phyloP scores from a whole-genome alignment of 2,888 invertebrate species.

The Atherix ibis region DNA sequence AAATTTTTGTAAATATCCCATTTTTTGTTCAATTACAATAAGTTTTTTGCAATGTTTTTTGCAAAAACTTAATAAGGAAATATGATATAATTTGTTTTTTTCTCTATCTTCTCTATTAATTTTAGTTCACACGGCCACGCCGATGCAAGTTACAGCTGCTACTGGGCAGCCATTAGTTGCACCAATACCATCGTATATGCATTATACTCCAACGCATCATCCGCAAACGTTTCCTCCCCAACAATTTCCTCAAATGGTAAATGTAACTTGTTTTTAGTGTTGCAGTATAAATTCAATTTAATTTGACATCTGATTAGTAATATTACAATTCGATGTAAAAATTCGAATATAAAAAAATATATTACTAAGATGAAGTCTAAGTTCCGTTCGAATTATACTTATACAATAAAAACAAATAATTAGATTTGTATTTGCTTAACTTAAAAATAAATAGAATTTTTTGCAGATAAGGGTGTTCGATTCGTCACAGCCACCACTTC shows the following conservation, averaged over 20 bases:
- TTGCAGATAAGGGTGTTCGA: conserved; percentile 51
- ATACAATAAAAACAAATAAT: too few relatives aligned
- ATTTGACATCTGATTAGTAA: too few relatives aligned
- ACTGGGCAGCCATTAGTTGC: conserved; percentile 68
- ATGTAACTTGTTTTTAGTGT: too few relatives aligned
- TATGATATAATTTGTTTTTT: conserved; percentile 5
- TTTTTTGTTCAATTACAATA: too few relatives aligned
- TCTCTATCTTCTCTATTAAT: conserved; percentile 15
- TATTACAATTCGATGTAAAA: too few relatives aligned
- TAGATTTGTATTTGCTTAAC: too few relatives aligned
- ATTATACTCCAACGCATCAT: conserved; percentile 43
- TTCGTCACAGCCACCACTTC: conserved; percentile 38
- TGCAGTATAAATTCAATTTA: too few relatives aligned
- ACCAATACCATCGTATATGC: conserved; percentile 53
- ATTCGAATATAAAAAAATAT: too few relatives aligned
- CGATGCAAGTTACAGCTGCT: conserved; percentile 60
- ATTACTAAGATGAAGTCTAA: too few relatives aligned
- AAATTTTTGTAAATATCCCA: conserved; percentile 13
- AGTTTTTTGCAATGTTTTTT: not conserved
- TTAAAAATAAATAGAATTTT: too few relatives aligned
- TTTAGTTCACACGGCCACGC: conserved; percentile 38
- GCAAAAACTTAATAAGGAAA: not conserved
- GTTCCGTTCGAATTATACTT: too few relatives aligned
- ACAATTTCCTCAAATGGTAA: conserved; percentile 36
- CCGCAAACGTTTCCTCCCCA: conserved; percentile 36